phyloP scores from a whole-genome alignment of 2,797 vertebrate species.

The Argya squamiceps region DNA sequence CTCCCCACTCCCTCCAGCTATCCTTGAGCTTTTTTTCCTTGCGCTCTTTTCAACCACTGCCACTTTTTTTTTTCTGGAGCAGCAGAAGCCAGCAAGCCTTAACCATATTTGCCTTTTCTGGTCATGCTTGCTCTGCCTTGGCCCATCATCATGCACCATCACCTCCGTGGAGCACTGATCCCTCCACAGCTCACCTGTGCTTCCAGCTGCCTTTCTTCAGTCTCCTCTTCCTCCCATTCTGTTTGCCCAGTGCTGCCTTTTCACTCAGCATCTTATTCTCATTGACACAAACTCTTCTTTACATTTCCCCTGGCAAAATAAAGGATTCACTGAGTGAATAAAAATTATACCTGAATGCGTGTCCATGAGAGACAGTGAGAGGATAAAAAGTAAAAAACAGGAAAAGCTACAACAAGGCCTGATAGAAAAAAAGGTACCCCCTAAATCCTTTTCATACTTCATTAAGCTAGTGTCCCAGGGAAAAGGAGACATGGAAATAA shows the following conservation, averaged over 20 bases:
- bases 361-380: background rate
- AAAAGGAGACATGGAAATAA: background rate
- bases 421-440: background rate
- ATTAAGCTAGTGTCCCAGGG: background rate
- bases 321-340: background rate
- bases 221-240: background rate
- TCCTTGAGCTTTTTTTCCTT: background rate
- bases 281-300: background rate
- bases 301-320: background rate
- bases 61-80: background rate
- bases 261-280: background rate
- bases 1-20: background rate
- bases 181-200: background rate
- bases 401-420: background rate
- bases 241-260: accelerated
- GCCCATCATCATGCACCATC: background rate
- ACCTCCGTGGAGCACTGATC: accelerated
- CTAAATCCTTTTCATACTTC: background rate
- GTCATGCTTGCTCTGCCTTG: background rate
- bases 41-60: background rate
- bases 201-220: background rate
- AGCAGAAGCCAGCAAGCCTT: background rate
- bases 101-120: accelerated
- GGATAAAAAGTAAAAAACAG: background rate
- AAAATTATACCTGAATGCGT: background rate